These are phyloP conservation scores for Augochlora pura DNA, from an alignment of 1,140 invertebrate species.

Conservation along the genomic window DNA sequence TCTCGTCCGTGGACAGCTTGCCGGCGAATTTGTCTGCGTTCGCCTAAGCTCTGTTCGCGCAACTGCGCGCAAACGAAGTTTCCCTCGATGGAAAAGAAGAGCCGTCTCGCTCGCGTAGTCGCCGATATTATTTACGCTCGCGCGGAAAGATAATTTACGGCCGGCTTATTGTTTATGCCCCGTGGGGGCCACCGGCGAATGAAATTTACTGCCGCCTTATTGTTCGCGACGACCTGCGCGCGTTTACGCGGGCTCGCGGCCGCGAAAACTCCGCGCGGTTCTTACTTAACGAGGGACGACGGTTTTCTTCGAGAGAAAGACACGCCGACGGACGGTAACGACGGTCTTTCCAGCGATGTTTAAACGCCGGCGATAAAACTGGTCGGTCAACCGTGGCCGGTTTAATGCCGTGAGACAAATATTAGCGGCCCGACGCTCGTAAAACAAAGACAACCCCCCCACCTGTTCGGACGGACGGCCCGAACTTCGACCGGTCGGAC, in stretches of 20 bases:
- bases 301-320: neutral
- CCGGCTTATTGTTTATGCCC: conserved; percentile 5
- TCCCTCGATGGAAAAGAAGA: neutral
- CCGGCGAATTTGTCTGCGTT: neutral
- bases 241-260: too few relatives aligned
- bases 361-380: conserved; percentile 54
- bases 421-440: conserved; percentile 68
- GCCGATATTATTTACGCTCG: neutral
- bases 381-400: conserved; percentile 36
- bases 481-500: conserved; percentile 61
- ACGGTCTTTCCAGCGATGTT: conserved; percentile 52
- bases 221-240: neutral
- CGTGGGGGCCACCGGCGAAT: neutral
- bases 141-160: neutral
- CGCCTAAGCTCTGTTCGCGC: neutral
- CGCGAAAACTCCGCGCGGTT: neutral
- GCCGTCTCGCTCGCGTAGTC: too few relatives aligned
- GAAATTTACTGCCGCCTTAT: conserved; percentile 1
- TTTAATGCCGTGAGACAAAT: conserved; percentile 54
- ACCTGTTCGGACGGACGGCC: conserved; percentile 25
- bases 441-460: conserved; percentile 65
- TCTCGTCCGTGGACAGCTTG: neutral
- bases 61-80: neutral
- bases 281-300: conserved; percentile 46
- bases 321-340: too few relatives aligned